These are phyloP conservation scores for Heliconius charithonia DNA, from an alignment of 2,888 invertebrate genomes.

Conservation along the genomic window DNA sequence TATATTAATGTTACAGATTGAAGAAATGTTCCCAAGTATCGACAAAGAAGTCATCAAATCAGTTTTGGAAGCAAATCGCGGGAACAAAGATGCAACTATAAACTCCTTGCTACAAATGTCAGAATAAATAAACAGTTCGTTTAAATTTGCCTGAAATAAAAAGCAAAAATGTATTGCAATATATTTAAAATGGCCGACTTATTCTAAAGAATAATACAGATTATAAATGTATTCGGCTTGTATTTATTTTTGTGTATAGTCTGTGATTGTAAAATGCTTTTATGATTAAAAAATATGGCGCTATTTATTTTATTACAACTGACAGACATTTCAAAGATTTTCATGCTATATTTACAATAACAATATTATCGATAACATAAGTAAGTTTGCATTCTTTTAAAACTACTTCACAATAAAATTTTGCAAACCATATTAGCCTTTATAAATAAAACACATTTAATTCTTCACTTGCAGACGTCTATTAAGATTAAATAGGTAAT, in stretches of 20 bases:
- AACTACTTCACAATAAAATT: background rate
- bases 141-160: background rate
- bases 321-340: too few species aligned
- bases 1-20: slow-evolving; percentile 85
- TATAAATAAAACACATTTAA: background rate
- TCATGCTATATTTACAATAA: too few species aligned
- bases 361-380: too few species aligned
- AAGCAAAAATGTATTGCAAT: background rate
- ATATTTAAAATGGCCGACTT: slow-evolving; percentile 3
- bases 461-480: background rate
- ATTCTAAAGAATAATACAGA: slow-evolving; percentile 3
- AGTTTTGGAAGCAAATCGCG: slow-evolving; percentile 93
- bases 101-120: slow-evolving; percentile 95
- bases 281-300: background rate
- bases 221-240: slow-evolving; percentile 23
- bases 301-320: background rate
- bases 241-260: background rate
- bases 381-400: background rate
- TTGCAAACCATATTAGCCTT: background rate
- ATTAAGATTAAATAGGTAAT: background rate
- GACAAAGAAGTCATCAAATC: slow-evolving; percentile 96
- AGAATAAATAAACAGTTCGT: slow-evolving; percentile 74
- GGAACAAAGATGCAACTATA: slow-evolving; percentile 95
- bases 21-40: slow-evolving; percentile 98
- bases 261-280: slow-evolving; percentile 16